Conservation (phyloP, 2,797 vertebrate species). For the Esox masquinongy region DNA sequence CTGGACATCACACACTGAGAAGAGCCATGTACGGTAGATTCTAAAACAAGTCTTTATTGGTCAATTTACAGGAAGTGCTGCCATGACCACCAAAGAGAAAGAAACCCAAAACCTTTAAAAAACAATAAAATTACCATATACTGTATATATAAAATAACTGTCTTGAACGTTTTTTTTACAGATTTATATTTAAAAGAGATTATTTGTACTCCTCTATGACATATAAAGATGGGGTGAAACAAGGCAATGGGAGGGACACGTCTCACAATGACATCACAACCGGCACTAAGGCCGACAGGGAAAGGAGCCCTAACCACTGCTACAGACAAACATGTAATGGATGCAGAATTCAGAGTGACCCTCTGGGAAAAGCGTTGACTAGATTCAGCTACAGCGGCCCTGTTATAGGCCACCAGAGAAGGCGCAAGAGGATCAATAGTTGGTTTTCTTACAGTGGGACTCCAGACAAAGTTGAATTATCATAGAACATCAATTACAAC, state of each 20-base stretch:
- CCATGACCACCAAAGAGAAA: constrained; percentile 74
- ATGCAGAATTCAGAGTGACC: constrained; percentile 40
- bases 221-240: constrained; percentile 54
- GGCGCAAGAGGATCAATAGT: neutral
- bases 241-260: constrained; percentile 49
- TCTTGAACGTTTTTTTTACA: constrained; percentile 70
- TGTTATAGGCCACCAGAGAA: constrained; percentile 3
- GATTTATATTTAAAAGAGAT: constrained; percentile 49
- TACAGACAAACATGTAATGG: constrained; percentile 49
- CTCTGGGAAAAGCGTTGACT: constrained; percentile 18
- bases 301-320: constrained; percentile 40
- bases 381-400: constrained; percentile 25
- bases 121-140: constrained; percentile 65
- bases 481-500: neutral
- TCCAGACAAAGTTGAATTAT: neutral
- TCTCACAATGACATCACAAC: constrained; percentile 75
- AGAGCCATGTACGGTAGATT: constrained; percentile 56
- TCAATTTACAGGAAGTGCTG: constrained; percentile 81
- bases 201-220: constrained; percentile 60
- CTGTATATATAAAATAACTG: constrained; percentile 75
- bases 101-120: constrained; percentile 75
- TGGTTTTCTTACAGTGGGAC: neutral
- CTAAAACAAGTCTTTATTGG: constrained; percentile 84
- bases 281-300: constrained; percentile 55
- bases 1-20: constrained; percentile 11